Evolutionary conservation across 2,888 invertebrate genomes (phyloP), one percentile per base, ranked within the genome.

Genomic region (Acholoe squamosa): DNA sequence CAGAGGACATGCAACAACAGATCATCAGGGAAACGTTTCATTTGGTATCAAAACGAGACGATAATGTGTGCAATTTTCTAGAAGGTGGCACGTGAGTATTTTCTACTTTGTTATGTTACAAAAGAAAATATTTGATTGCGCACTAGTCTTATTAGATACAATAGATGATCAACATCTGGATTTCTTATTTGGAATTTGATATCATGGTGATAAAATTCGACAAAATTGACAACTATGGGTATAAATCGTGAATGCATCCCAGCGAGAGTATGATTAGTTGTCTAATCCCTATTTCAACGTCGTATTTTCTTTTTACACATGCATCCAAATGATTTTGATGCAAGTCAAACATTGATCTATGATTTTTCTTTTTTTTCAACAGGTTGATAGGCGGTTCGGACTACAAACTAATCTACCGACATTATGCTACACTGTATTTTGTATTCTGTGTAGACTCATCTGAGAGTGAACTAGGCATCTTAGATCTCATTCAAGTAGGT

Each of bases 1-100:
- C 98, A 96, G 99, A 99, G 96, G 99, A 99, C 94, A 98, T 99
- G 97, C 99, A 99, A 95, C 99, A 99, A 95, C 99, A 99, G 96
- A 99, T 99, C 93, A 98, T 99, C 92, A 98, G 99, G 95, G 99
- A 99, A 96, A 99, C 99, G 51, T 99, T 99, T 96, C 99, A 99
- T 95, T 96, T 99, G 92, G 99, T 99, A 0, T 99, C 99, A 0
- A 99, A 99, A 95, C 96, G 99, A 92, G 99, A 99, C 95, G 99
- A 99, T 95, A 99, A 99, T 96, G 99, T 99, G 0, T 99, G 99
- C 96, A 99, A 99, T 96, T 99, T 99, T 96, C 96, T 99, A 88
- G 99, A 99, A 96, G 99, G 99, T 76, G 99, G 99, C 96, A 98
- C 98, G 98, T 98, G 96, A 95, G 95, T 94, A 90, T 19, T 19